Percentiles rank a stretch among this genome's conserved stretches.
phyloP scores from a whole-genome alignment of 2,113 vertebrate species.

The Percina caprodes region DNA sequence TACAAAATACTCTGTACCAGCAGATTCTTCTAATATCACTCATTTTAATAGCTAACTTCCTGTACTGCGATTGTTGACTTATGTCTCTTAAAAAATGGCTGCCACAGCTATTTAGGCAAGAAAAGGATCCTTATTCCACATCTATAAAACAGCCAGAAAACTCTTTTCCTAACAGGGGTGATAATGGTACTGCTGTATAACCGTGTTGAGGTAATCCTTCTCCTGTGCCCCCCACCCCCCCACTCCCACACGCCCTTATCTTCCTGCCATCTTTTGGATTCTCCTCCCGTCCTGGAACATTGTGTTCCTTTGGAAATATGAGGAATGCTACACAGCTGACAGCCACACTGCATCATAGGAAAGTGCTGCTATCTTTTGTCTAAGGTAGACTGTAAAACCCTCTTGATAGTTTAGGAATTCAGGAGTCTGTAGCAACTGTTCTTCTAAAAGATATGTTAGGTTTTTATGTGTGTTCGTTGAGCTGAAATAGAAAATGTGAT shows the following conservation, averaged over 20 bases:
- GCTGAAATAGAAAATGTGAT: neutral
- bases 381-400: slow-evolving; percentile 23
- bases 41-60: slow-evolving; percentile 4
- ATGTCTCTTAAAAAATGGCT: slow-evolving; percentile 12
- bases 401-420: slow-evolving; percentile 14
- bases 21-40: slow-evolving; percentile 9
- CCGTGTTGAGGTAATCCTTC: slow-evolving; percentile 36
- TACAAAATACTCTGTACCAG: neutral
- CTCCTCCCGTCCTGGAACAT: slow-evolving; percentile 50
- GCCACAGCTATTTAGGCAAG: slow-evolving; percentile 10
- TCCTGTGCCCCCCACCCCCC: slow-evolving; percentile 9
- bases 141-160: slow-evolving; percentile 33
- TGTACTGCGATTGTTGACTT: slow-evolving; percentile 8
- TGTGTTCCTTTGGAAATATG: slow-evolving; percentile 65
- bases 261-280: slow-evolving; percentile 44
- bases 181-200: slow-evolving; percentile 37
- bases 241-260: neutral
- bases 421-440: neutral
- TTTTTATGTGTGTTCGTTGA: neutral
- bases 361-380: slow-evolving; percentile 36
- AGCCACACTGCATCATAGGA: slow-evolving; percentile 47
- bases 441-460: neutral
- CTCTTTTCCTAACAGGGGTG: slow-evolving; percentile 25
- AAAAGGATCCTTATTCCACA: slow-evolving; percentile 20
- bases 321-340: slow-evolving; percentile 50